Percentiles rank a stretch among this genome's conserved stretches.
phyloP scores from a whole-genome alignment of 2,113 vertebrate species.

The Brachyistius frenatus region DNA sequence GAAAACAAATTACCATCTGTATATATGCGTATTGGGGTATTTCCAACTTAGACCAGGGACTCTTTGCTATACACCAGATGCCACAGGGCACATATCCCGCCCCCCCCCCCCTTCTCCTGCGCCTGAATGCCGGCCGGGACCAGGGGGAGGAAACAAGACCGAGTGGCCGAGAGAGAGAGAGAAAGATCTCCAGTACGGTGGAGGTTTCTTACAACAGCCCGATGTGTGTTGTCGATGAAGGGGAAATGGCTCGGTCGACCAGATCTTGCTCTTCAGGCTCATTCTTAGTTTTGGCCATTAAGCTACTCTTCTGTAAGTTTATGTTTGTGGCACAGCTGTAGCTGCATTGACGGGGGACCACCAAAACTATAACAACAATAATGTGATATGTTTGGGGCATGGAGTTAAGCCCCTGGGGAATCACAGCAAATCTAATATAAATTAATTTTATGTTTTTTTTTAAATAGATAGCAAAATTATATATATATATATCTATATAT shows the following conservation, averaged over 20 bases:
- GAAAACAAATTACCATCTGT: conserved; percentile 21
- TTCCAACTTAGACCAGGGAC: conserved; percentile 36
- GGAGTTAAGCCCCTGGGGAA: not conserved
- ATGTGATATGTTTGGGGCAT: not conserved
- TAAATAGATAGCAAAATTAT: not conserved
- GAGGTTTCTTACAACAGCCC: conserved; percentile 39
- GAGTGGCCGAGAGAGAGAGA: conserved; percentile 56
- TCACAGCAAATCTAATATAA: too few relatives aligned
- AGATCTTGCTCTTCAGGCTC: conserved; percentile 1
- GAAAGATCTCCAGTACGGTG: conserved; percentile 46
- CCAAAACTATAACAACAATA: not conserved
- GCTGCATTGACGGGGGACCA: not conserved
- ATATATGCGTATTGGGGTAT: conserved; percentile 33
- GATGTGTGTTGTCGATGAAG: conserved; percentile 9
- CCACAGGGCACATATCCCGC: conserved; percentile 48
- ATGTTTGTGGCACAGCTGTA: not conserved
- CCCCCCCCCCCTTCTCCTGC: conserved; percentile 10
- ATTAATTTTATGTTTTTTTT: too few relatives aligned
- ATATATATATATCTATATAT: too few relatives aligned
- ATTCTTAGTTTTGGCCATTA: not conserved
- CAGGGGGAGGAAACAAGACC: conserved; percentile 46
- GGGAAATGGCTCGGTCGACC: not conserved
- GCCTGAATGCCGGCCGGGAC: conserved; percentile 49
- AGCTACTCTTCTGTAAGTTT: not conserved
- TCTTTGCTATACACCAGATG: conserved; percentile 68